Conservation (phyloP, 2,113 vertebrate species). For the Hemicordylus capensis region DNA sequence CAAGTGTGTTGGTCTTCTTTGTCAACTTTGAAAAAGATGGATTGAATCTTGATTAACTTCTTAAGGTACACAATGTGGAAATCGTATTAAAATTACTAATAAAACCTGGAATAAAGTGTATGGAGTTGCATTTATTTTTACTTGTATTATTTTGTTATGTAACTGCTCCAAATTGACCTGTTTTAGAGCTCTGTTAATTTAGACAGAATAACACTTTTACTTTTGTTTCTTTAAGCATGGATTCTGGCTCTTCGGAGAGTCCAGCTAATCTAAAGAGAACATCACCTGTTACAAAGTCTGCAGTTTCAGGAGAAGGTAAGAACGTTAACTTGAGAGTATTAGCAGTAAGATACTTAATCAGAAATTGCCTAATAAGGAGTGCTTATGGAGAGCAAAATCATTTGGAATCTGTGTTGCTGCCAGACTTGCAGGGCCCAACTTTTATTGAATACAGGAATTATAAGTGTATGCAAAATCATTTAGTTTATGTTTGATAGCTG, state of each 20-base stretch:
- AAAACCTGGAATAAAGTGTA: background rate
- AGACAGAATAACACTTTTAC: conserved; percentile 33
- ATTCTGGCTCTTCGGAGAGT: conserved; percentile 89
- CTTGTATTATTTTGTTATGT: background rate
- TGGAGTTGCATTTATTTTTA: background rate
- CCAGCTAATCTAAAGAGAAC: conserved; percentile 91
- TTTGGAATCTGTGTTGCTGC: background rate
- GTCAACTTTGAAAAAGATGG: background rate
- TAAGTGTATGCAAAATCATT: background rate
- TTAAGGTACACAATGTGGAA: background rate
- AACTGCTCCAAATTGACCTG: background rate
- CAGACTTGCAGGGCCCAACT: background rate
- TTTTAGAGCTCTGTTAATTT: background rate
- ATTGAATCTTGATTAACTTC: background rate
- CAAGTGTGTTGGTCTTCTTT: background rate
- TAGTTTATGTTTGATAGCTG: background rate
- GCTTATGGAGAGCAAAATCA: background rate
- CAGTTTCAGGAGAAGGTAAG: conserved; percentile 90
- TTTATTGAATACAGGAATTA: background rate
- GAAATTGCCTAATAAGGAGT: background rate
- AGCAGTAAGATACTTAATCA: too few species aligned
- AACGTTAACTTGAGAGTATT: background rate
- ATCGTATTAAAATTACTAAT: background rate
- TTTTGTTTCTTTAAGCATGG: conserved; percentile 80
- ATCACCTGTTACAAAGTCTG: conserved; percentile 86